Evolutionary conservation across 2,113 vertebrate species (phyloP), one percentile per base, ranked within the genome.

Genomic region (Suricata suricatta): DNA sequence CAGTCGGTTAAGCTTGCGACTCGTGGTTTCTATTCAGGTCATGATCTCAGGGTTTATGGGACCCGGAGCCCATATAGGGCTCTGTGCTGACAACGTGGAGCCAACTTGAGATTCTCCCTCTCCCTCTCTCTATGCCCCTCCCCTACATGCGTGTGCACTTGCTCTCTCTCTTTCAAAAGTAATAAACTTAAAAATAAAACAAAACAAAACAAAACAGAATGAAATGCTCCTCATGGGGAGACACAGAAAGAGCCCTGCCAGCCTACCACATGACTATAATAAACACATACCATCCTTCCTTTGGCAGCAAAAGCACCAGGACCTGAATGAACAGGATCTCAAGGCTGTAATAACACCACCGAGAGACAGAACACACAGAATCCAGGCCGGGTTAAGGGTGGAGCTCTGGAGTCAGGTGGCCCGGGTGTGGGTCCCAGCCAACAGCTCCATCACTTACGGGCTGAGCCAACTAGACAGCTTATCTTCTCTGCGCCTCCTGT

Each of bases 351-450:
- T 11, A 60, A 35, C 5, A 63, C 0, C 52, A 15, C 6, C 0
- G 3, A 68, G 63, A 76, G 33, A 16, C 35, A 23, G 29, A 68
- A 12, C 47, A 23, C 19, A 10, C 0, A 23, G 52, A 25, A 38
- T 5, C n/a, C 3, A 7, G 38, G 1, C 57, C 71, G 17, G 50
- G 31, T 2, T 38, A 1, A 15, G 44, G 5, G 27, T 4, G 17
- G 29, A 3, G 31, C n/a, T 47, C 50, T 54, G 69, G n/a, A 17
- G 31, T 47, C 63, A 17, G 66, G 2, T 2, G 27, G 29, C 63
- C n/a, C 2, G 16, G 68, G 60, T 2, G 6, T 8, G 64, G 15
- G 90, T 4, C 0, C 0, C 68, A 5, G 27, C n/a, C 1, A 17
- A 17, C 60, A 35, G 69, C 15, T 80, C 52, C 23, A 63, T 6